Evolutionary conservation across 2,113 vertebrate species (phyloP).

Genomic region (Thinocorus orbignyianus): DNA sequence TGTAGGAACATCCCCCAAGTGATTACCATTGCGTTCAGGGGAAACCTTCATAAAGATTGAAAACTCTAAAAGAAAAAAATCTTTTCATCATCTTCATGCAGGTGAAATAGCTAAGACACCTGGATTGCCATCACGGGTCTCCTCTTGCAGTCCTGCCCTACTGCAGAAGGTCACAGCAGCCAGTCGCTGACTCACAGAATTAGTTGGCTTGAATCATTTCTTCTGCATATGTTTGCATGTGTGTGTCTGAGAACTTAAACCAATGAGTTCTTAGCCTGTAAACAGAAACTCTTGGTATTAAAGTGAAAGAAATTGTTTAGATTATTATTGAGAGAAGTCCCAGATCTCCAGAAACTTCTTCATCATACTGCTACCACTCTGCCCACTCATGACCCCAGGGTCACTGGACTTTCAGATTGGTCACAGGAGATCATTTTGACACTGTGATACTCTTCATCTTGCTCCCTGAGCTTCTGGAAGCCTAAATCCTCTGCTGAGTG

Average conservation of each 20-base stretch:
- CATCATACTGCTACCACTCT: background rate
- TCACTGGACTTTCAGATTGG: background rate
- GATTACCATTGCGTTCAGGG: background rate
- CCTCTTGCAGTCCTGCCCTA: background rate
- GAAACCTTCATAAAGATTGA: background rate
- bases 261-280: background rate
- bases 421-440: background rate
- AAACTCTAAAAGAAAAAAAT: background rate
- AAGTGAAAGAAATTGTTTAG: background rate
- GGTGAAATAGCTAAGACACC: background rate
- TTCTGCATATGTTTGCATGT: background rate
- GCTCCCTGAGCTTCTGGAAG: background rate
- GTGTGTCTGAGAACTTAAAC: background rate
- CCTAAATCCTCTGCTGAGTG: background rate
- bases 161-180: background rate
- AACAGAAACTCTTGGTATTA: background rate
- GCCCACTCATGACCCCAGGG: background rate
- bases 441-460: background rate
- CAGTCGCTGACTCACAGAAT: background rate
- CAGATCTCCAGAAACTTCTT: background rate
- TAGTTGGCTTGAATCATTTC: background rate
- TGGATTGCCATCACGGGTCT: background rate
- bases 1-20: background rate
- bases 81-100: background rate
- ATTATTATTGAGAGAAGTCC: background rate